A percentile compares a stretch with the other conserved stretches of the same genome.
phyloP scores from a whole-genome alignment of 2,113 vertebrate genomes.

The Dasypus novemcinctus region DNA sequence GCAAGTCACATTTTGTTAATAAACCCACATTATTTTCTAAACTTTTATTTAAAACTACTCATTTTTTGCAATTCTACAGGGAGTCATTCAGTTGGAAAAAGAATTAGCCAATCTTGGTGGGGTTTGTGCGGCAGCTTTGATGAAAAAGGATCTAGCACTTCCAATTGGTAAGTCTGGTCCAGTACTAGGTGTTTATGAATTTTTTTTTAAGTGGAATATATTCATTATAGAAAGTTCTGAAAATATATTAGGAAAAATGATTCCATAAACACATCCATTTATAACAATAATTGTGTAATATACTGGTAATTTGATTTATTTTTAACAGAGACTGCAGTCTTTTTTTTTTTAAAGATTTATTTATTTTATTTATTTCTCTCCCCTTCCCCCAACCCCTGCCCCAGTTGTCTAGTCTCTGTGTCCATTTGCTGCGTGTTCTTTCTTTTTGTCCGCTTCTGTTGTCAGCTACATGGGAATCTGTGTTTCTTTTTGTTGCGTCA shows the following conservation, averaged over 20 bases:
- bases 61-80: constrained; percentile 80
- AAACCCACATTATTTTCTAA: background rate
- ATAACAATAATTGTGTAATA: background rate
- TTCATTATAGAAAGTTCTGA: background rate
- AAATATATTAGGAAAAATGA: constrained; percentile 5
- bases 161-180: constrained; percentile 89
- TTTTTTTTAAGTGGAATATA: background rate
- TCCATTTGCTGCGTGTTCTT: too few species aligned
- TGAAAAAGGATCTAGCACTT: constrained; percentile 98
- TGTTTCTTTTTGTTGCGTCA: too few species aligned
- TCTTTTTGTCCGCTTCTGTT: too few species aligned
- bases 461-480: too few species aligned
- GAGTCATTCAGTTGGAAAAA: constrained; percentile 97
- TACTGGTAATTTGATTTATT: background rate
- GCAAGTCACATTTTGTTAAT: constrained; percentile 24
- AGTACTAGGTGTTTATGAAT: background rate
- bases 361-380: too few species aligned
- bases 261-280: background rate
- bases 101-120: constrained; percentile 97
- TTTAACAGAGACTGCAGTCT: background rate
- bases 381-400: too few species aligned
- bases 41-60: background rate
- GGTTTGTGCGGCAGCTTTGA: constrained; percentile 96
- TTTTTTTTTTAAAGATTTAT: background rate
- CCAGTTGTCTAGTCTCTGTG: too few species aligned